Evolutionary conservation across 53 echinoderm and acorn worm genomes (phyloP).

Genomic region (Echinometra lucunter): DNA sequence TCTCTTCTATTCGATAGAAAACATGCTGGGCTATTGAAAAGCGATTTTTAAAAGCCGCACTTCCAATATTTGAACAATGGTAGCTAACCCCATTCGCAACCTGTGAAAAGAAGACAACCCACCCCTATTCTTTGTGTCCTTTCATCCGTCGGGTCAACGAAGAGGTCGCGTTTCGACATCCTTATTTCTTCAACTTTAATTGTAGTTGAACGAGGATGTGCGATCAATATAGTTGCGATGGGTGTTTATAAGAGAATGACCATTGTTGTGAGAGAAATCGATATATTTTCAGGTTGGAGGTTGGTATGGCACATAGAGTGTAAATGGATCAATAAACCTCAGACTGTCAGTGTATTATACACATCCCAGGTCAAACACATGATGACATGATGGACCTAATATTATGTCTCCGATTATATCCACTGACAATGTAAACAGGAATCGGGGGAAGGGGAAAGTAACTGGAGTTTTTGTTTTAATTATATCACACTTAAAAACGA

Average conservation of each 20-base stretch:
- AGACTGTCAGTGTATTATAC: neutral
- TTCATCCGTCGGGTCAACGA: neutral
- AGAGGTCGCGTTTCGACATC: conserved; percentile 21
- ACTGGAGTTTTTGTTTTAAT: too few relatives aligned
- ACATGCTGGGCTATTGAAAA: conserved; percentile 43
- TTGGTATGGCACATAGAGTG: neutral
- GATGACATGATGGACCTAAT: too few relatives aligned
- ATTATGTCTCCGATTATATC: too few relatives aligned
- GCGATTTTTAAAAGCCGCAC: conserved; percentile 68
- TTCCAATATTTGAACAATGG: conserved; percentile 63
- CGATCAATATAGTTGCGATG: conserved; percentile 11
- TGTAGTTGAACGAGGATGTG: neutral
- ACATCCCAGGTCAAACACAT: neutral
- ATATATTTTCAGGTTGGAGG: neutral
- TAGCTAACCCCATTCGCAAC: neutral
- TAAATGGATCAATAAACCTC: conserved; percentile 35
- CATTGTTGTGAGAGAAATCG: neutral
- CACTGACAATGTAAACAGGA: too few relatives aligned
- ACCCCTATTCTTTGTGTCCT: conserved; percentile 10
- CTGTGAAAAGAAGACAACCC: neutral
- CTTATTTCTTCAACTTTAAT: conserved; percentile 35
- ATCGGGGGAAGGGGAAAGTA: too few relatives aligned
- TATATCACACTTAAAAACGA: too few relatives aligned
- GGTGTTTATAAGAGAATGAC: neutral
- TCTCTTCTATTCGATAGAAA: neutral